Conservation (phyloP, 2,113 vertebrate species). For the Xerus inauris region DNA sequence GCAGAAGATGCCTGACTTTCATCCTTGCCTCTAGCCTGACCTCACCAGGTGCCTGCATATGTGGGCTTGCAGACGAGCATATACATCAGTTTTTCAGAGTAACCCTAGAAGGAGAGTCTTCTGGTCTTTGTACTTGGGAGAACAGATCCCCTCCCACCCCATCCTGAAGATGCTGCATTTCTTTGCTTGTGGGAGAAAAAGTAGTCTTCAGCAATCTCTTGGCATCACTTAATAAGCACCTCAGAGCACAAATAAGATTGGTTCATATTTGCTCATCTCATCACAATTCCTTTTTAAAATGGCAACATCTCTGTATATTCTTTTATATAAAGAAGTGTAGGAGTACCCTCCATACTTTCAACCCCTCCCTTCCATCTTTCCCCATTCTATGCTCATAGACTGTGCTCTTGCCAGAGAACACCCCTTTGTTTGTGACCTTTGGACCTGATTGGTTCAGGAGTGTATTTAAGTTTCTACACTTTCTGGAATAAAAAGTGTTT, state of each 20-base stretch:
- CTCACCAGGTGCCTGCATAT: not conserved
- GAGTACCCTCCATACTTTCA: no score
- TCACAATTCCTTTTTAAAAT: not conserved
- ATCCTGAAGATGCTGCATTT: not conserved
- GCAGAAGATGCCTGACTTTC: not conserved
- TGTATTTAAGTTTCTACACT: no score
- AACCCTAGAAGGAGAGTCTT: not conserved
- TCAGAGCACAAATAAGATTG: not conserved
- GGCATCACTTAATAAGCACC: not conserved
- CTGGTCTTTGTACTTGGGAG: not conserved
- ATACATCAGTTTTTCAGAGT: not conserved
- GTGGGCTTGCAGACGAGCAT: no score
- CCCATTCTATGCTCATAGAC: no score
- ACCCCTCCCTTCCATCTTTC: no score
- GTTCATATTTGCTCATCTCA: not conserved
- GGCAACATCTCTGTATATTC: no score
- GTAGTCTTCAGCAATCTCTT: not conserved
- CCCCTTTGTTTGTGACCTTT: no score
- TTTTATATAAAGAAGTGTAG: not conserved
- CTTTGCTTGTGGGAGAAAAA: not conserved
- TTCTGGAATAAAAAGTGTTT: no score
- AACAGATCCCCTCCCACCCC: not conserved
- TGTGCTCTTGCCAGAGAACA: no score
- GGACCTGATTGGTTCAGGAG: no score
- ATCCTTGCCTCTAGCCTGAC: not conserved